These are phyloP conservation scores for Amyelois transitella DNA, from an alignment of 1,140 invertebrate genomes.

Conservation along the genomic window DNA sequence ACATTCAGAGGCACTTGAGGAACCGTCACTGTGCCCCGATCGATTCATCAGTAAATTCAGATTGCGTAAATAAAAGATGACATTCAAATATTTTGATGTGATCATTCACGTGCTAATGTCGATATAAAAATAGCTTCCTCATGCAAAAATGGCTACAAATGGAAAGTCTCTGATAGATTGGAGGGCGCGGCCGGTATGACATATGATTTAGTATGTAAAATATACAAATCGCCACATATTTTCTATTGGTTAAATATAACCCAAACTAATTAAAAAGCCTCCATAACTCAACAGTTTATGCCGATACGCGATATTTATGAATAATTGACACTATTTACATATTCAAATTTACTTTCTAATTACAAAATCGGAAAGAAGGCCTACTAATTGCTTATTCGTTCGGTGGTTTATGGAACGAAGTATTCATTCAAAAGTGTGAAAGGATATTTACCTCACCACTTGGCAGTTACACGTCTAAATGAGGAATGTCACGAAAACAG, in stretches of 20 bases:
- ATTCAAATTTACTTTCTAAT: background rate
- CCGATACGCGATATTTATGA: background rate
- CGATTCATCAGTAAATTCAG: background rate
- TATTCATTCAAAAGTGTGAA: no score
- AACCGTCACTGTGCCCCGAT: background rate
- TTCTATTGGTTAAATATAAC: background rate
- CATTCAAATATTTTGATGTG: background rate
- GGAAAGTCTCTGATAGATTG: background rate
- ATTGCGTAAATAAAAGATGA: background rate
- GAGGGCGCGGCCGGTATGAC: background rate
- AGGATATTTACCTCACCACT: no score
- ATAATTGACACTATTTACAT: background rate
- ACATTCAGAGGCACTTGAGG: no score
- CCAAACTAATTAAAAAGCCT: background rate
- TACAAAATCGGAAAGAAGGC: background rate
- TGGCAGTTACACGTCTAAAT: background rate
- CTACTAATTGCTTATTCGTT: no score
- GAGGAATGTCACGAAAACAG: background rate
- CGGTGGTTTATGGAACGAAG: background rate
- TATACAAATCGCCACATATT: background rate
- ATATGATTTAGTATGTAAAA: background rate
- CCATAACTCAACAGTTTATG: background rate
- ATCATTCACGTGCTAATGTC: no score
- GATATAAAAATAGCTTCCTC: no score
- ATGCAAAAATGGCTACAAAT: background rate